These are phyloP conservation scores for Osedax frankpressi DNA, from an alignment of 2,888 invertebrate genomes.

Conservation along the genomic window DNA sequence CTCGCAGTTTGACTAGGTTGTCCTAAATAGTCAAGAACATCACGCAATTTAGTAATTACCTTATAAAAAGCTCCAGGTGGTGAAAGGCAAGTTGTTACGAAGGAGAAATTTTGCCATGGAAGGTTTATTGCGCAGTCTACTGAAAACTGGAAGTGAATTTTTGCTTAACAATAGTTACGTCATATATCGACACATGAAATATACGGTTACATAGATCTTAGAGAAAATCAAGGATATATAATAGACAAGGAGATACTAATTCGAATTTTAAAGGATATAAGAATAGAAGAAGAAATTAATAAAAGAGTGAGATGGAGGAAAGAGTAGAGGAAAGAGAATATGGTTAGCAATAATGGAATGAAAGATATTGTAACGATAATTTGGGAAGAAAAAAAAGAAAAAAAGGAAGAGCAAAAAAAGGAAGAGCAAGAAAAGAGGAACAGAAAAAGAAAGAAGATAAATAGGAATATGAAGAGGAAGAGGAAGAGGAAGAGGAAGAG, in stretches of 20 bases:
- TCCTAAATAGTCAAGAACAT: no score
- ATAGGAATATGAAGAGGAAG: neutral
- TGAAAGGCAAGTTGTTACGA: conserved; percentile 38
- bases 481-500: no score
- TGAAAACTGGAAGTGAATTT: conserved; percentile 29
- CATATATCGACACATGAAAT: neutral
- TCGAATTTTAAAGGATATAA: no score
- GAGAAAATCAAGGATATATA: no score
- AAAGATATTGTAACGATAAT: no score
- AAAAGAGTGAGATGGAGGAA: no score
- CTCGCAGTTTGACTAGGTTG: no score
- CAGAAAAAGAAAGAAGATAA: neutral
- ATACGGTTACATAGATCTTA: neutral
- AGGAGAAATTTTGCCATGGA: conserved; percentile 42
- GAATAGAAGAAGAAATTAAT: no score
- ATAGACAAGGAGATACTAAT: no score
- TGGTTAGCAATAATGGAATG: no score
- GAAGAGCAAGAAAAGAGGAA: neutral
- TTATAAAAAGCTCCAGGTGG: conserved; percentile 44
- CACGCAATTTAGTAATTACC: conserved; percentile 31
- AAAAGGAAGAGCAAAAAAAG: no score
- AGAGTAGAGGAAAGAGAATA: no score
- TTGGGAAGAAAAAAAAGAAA: conserved; percentile 9
- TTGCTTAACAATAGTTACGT: neutral
- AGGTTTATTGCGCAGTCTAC: conserved; percentile 41